Base-by-base conservation (phyloP, 2,888 invertebrate genomes). In the Vesta saturnalis region DNA sequence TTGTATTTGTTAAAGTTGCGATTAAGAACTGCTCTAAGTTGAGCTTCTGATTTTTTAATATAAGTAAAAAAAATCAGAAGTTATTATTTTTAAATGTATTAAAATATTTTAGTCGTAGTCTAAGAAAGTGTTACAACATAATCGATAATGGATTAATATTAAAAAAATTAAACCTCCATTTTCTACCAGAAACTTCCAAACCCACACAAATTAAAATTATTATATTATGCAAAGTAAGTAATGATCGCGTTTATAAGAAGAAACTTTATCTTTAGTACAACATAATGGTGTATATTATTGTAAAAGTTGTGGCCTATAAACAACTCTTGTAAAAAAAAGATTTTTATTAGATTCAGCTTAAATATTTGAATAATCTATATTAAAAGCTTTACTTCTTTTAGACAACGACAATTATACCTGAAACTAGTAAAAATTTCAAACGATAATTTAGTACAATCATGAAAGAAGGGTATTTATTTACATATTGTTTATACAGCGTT, bases 61-160 rank as follows among this genome's bases (percentile, higher is more conserved):
- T 60, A 55, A 60, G 60, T 35, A 58, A 49, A 58, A 52, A 64
- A 64, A 68, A 68, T 64, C 68, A 64, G 68, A 68, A 60, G 60
- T 57, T 46, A 49, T 64, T 68, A 68, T 64, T 68, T 68, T 68
- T 68, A 64, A 68, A 68, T 68, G 68, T 68, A 68, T 64, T 68
- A 64, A 60, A 52, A 39, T 68, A 64, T 52, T 64, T 46, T 68
- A 64, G 59, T 61, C 57, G 46, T 49, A 59, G 30, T n/a, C 39
- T 67, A 67, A 64, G 60, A 14, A 19, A 47, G 68, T 64, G 57
- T 68, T 68, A 54, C 52, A 56, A 22, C 56, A 63, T 63, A 63
- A 21, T 61, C 19, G n/a, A 18, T 16, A 35, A 58, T 39, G 39
- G 30, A 58, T 35, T 58, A 16, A 14, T 23, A 23, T 23, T 35